Evolutionary conservation across 2,888 invertebrate genomes (phyloP), one percentile per base, ranked within the genome.

Genomic region (Orthosia incerta): DNA sequence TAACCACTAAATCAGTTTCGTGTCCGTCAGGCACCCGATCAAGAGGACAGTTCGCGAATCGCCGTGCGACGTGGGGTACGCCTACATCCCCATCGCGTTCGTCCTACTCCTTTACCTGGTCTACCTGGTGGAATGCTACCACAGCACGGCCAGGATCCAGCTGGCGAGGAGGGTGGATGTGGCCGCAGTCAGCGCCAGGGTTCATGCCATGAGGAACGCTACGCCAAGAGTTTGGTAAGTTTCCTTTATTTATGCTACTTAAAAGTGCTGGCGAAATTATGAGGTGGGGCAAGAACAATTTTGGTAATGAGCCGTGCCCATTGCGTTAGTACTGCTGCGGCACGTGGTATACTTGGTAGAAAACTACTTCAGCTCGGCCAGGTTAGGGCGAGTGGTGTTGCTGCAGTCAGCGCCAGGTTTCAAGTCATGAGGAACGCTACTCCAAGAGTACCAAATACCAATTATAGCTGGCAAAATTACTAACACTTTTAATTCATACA

Each of bases 111-210:
- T 98, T 51, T 98, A 98, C 94, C 94, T 98, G 84, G 97, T 98
- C 59, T 98, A 98, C 93, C 95, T 98, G 86, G 98, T 98, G 89
- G 98, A 98, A 92, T 98, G 98, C 91, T 98, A 98, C 97, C 98
- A 98, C 92, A 98, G 98, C 86, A 97, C 98, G 15, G 98, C 98
- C 31, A 96, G 98, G 86, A 97, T 98, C 76, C 97, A 98, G 91
- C 95, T 98, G 66, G 96, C 97, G 4, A 95, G 97, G 86, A 91
- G 97, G 12, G 97, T 97, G 71, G 97, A 97, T 83, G 97, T 97
- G 15, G 97, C 97, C 16, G 97, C 97, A 13, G 97, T 98, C 53
- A 97, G 97, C 80, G 97, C 97, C 48, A 97, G 97, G 89, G 97
- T 98, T 7, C 96, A 97, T 63, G 97, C 97, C 73, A 97, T 98